These are phyloP conservation scores for Noctua fimbriata DNA, from an alignment of 2,888 invertebrate genomes.

Conservation along the genomic window DNA sequence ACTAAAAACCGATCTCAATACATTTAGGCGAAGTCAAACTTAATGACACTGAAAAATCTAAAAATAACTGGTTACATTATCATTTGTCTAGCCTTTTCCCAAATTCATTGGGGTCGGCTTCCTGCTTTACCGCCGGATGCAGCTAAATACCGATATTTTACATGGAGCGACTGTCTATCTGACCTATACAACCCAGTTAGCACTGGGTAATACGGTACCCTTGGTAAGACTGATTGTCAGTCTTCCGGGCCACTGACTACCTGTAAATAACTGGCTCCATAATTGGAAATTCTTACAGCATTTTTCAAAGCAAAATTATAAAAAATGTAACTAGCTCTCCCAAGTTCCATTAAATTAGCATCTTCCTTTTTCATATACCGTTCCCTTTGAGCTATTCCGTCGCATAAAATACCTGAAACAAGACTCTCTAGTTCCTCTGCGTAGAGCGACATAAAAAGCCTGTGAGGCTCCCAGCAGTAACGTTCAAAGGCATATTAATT, in stretches of 20 bases:
- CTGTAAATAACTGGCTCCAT: no score
- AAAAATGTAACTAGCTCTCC: slow-evolving; percentile 1
- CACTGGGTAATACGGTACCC: no score
- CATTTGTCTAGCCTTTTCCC: no score
- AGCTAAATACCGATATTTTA: no score
- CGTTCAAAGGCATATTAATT: slow-evolving; percentile 74
- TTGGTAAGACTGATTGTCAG: no score
- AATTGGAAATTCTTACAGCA: background rate
- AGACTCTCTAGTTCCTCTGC: slow-evolving; percentile 33
- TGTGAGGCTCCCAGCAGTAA: slow-evolving; percentile 59
- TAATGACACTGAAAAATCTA: background rate
- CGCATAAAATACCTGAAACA: slow-evolving; percentile 44
- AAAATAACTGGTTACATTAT: background rate
- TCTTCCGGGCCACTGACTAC: no score
- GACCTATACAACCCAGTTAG: no score
- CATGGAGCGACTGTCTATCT: no score
- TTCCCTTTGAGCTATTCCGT: slow-evolving; percentile 36
- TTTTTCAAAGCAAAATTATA: slow-evolving; percentile 2
- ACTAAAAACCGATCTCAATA: background rate
- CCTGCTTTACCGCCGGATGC: no score
- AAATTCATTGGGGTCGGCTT: no score
- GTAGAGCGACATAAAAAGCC: slow-evolving; percentile 35
- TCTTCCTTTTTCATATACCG: slow-evolving; percentile 22
- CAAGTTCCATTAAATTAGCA: slow-evolving; percentile 40
- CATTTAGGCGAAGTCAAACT: background rate